Evolutionary conservation across 2,113 vertebrate genomes (phyloP).

Genomic region (Malurus cyaneus): DNA sequence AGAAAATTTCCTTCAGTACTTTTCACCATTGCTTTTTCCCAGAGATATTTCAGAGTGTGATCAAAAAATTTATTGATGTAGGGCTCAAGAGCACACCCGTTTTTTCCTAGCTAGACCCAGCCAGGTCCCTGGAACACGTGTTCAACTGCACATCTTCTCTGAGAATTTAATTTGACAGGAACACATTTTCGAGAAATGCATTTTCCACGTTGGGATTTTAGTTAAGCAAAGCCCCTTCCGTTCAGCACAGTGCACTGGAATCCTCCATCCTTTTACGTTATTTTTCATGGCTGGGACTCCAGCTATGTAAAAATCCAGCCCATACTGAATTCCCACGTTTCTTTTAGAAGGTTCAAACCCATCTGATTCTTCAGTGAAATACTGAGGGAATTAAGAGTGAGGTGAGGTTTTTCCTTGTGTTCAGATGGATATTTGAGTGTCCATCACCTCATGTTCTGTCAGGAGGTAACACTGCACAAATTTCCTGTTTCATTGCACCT

Average conservation of each 20-base stretch:
- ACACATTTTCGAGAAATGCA: background rate
- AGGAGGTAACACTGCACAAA: background rate
- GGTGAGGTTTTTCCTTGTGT: background rate
- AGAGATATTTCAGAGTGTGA: background rate
- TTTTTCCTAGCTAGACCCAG: background rate
- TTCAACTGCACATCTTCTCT: background rate
- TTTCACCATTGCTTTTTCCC: background rate
- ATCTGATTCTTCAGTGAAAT: background rate
- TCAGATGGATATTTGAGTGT: background rate
- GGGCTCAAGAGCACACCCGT: background rate
- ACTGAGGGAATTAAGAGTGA: background rate
- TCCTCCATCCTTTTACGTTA: background rate
- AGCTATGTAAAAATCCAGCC: background rate
- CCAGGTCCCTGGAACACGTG: background rate
- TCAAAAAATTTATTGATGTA: background rate
- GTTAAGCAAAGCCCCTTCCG: background rate
- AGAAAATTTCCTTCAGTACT: background rate
- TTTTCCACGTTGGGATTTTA: background rate
- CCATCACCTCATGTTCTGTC: accelerated
- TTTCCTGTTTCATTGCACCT: background rate
- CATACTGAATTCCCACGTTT: background rate
- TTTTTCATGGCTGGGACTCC: background rate
- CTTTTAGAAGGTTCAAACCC: background rate
- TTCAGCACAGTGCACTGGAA: background rate
- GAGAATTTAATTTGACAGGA: background rate